Conservation (phyloP, 2,888 invertebrate genomes). For the Tipula unca region DNA sequence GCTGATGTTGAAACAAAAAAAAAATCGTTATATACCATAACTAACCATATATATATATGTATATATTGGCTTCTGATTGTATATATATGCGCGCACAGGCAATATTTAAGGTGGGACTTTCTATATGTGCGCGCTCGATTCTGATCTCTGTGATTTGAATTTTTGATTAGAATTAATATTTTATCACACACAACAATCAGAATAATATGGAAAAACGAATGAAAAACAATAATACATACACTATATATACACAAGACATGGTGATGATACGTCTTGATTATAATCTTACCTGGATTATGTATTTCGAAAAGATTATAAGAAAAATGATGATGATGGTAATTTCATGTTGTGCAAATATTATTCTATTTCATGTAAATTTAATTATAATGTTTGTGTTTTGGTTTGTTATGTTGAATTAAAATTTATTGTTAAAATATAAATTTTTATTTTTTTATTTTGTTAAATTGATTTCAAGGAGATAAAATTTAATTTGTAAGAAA, state of each 20-base stretch:
- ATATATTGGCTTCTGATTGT: not conserved
- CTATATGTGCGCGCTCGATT: not conserved
- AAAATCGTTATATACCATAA: not conserved
- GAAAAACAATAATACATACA: not conserved
- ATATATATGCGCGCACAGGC: not conserved
- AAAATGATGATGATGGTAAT: not conserved
- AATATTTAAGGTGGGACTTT: not conserved
- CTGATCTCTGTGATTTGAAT: not conserved
- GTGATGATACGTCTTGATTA: not conserved
- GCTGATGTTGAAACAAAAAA: not conserved
- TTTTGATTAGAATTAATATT: conserved; percentile 14
- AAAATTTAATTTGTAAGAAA: not conserved
- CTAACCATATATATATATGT: not conserved
- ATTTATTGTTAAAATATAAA: not conserved
- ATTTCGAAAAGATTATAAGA: not conserved
- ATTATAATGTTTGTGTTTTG: not conserved
- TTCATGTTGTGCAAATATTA: conserved; percentile 8
- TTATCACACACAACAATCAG: not conserved
- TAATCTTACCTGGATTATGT: conserved; percentile 8
- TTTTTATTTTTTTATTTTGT: not conserved
- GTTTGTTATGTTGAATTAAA: not conserved
- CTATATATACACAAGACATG: not conserved
- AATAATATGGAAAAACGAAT: not conserved
- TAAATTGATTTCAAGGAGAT: not conserved
- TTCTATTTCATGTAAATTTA: not conserved